Conservation (phyloP, 2,797 vertebrate genomes). For the Chrysocyon brachyurus region DNA sequence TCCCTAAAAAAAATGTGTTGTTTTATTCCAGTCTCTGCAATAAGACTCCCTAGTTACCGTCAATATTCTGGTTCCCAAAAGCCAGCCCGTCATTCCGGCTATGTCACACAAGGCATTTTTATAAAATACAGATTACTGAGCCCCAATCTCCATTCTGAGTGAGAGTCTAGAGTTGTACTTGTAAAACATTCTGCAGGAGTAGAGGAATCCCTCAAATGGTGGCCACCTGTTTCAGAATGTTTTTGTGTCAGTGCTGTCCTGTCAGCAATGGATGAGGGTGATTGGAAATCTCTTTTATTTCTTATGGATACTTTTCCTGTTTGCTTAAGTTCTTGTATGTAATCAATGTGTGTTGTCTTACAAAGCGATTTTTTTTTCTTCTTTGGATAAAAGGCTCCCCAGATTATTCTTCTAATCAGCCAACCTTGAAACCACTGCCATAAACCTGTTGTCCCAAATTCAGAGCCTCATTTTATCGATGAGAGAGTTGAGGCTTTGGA, state of each 20-base stretch:
- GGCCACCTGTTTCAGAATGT: background rate
- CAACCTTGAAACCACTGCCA: background rate
- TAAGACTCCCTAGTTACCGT: background rate
- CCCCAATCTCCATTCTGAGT: rapidly evolving
- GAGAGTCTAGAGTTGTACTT: background rate
- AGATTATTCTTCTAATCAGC: background rate
- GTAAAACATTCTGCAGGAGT: background rate
- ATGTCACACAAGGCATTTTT: background rate
- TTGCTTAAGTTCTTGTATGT: background rate
- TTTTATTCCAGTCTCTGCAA: background rate
- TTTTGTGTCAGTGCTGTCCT: background rate
- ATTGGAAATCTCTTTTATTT: background rate
- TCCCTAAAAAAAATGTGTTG: background rate
- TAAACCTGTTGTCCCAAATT: background rate
- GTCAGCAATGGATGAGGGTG: background rate
- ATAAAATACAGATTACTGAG: background rate
- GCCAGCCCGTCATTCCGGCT: background rate
- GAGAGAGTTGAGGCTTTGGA: background rate
- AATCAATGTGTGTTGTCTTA: background rate
- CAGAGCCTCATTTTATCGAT: background rate
- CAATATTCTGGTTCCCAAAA: background rate
- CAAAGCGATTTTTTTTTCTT: background rate
- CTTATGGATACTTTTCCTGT: background rate
- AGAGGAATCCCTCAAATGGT: background rate
- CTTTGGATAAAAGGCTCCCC: background rate